Conservation (phyloP, 1,140 invertebrate species). For the Elymnias hypermnestra region DNA sequence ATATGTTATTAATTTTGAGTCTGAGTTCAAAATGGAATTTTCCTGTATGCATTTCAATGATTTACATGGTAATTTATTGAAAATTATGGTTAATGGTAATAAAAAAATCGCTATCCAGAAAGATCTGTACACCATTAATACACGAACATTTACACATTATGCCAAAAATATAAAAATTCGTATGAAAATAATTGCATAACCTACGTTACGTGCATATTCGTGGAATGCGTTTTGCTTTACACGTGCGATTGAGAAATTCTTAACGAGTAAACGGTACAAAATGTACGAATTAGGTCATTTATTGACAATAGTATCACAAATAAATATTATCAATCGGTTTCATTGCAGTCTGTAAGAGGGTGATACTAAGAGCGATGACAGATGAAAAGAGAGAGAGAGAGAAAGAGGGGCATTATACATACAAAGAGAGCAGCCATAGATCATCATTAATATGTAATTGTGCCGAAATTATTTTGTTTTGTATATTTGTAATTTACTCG, state of each 20-base stretch:
- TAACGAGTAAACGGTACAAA: slow-evolving; percentile 21
- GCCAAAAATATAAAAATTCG: slow-evolving; percentile 46
- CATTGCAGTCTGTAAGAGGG: slow-evolving; percentile 1
- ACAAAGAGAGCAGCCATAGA: no score
- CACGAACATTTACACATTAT: slow-evolving; percentile 29
- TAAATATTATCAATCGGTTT: slow-evolving; percentile 23
- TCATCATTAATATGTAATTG: no score
- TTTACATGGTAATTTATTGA: no score
- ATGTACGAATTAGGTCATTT: slow-evolving; percentile 27
- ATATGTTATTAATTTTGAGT: no score
- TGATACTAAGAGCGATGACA: no score
- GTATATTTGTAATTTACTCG: no score
- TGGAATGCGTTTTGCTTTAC: slow-evolving; percentile 43
- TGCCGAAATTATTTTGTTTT: no score
- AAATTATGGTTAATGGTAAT: no score
- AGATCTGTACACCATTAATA: not conserved
- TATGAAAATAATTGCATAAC: slow-evolving; percentile 52
- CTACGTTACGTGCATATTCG: slow-evolving; percentile 39
- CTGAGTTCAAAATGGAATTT: no score
- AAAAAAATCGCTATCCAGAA: not conserved
- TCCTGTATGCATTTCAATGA: no score
- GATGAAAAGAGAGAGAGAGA: no score
- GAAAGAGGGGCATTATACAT: no score
- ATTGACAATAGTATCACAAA: slow-evolving; percentile 59
- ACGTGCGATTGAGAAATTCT: slow-evolving; percentile 8